Evolutionary conservation across 2,113 vertebrate genomes (phyloP).

Genomic region (Pycnonotus jocosus): DNA sequence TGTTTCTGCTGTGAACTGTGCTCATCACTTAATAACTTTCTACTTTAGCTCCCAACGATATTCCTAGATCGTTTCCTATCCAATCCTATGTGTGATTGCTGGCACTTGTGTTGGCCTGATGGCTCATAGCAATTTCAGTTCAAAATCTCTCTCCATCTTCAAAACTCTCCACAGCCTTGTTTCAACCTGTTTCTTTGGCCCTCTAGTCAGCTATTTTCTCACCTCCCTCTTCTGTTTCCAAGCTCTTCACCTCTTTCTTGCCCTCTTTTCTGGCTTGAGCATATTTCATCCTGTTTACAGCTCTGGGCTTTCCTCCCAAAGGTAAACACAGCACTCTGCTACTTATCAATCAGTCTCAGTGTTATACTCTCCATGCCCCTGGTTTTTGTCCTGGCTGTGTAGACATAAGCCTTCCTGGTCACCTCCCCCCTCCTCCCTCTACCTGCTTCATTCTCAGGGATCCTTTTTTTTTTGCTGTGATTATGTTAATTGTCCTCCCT

Average conservation of each 20-base stretch:
- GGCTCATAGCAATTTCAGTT: background rate
- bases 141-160: background rate
- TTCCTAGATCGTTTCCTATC: background rate
- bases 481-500: background rate
- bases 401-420: conserved; percentile 43
- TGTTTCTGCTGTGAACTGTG: background rate
- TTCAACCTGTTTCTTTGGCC: conserved; percentile 23
- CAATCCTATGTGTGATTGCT: background rate
- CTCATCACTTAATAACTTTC: background rate
- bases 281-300: conserved; percentile 64
- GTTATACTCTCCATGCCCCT: conserved; percentile 34
- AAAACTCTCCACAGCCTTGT: background rate
- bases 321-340: conserved; percentile 62
- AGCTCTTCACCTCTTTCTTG: conserved; percentile 43
- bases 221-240: background rate
- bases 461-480: background rate
- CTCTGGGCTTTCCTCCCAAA: conserved; percentile 38
- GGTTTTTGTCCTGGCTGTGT: conserved; percentile 48
- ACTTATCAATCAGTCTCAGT: conserved; percentile 60
- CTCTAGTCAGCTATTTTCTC: background rate
- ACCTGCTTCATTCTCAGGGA: background rate
- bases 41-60: background rate
- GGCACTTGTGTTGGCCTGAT: background rate
- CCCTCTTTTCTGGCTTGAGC: conserved; percentile 1
- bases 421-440: background rate